A percentile compares a stretch with the other conserved stretches of the same genome.
These are phyloP conservation scores for Amphilophus citrinellus DNA, from an alignment of 2,113 vertebrate genomes.

Conservation along the genomic window DNA sequence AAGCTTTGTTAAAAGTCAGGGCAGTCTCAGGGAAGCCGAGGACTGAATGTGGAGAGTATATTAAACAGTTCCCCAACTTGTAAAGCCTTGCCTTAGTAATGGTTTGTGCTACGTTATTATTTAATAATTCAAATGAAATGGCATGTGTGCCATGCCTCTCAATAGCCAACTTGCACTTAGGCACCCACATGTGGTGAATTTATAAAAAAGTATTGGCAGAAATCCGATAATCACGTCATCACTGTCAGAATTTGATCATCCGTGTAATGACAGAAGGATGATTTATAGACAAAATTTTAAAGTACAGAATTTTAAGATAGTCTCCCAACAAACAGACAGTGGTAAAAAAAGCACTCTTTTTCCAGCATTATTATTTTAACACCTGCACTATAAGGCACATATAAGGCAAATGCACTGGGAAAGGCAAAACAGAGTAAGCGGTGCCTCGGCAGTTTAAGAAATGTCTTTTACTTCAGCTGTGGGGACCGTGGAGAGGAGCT, in stretches of 20 bases:
- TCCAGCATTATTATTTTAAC: neutral
- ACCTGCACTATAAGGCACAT: no score
- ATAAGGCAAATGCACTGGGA: neutral
- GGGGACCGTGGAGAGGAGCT: constrained; percentile 26
- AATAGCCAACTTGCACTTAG: constrained; percentile 16
- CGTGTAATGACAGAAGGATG: neutral
- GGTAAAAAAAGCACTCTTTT: neutral
- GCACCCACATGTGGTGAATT: constrained; percentile 16
- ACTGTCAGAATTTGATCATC: neutral
- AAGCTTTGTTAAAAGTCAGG: constrained; percentile 41
- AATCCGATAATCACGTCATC: neutral
- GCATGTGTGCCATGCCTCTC: neutral
- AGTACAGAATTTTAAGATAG: neutral
- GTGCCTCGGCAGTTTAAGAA: constrained; percentile 33
- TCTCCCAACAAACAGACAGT: neutral
- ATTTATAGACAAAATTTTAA: neutral
- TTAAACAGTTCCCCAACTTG: constrained; percentile 11
- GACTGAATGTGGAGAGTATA: constrained; percentile 4
- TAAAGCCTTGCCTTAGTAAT: constrained; percentile 7
- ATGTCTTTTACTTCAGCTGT: constrained; percentile 22
- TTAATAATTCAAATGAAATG: constrained; percentile 24
- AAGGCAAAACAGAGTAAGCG: constrained; percentile 4
- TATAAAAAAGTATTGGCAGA: neutral
- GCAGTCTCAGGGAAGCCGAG: constrained; percentile 15
- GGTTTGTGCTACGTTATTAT: neutral